phyloP scores from a whole-genome alignment of 2,113 vertebrate species.

The Galemys pyrenaicus region DNA sequence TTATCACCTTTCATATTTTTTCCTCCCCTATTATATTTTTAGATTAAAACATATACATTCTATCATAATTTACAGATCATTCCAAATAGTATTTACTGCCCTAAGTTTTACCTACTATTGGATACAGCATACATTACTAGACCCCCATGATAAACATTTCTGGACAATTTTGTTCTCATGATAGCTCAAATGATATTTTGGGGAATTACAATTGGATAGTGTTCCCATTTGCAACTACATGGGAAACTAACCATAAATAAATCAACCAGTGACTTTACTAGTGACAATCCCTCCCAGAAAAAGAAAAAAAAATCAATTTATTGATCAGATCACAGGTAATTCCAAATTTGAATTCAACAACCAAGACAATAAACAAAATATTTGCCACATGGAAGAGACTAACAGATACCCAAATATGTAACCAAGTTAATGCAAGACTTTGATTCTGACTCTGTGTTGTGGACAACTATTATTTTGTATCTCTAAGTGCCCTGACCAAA shows the following conservation, averaged over 20 bases:
- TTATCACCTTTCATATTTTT: neutral
- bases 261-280: neutral
- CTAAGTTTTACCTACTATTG: neutral
- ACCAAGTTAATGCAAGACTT: neutral
- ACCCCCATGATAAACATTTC: neutral
- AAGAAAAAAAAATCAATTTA: neutral
- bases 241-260: neutral
- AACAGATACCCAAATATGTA: neutral
- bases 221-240: neutral
- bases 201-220: neutral
- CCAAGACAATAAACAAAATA: neutral
- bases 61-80: neutral
- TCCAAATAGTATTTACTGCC: neutral
- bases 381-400: neutral
- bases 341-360: neutral
- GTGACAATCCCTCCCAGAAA: neutral
- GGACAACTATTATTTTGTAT: neutral
- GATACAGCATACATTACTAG: neutral
- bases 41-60: neutral
- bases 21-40: neutral
- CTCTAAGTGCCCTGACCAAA: accelerated
- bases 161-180: neutral
- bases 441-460: neutral
- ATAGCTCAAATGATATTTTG: neutral
- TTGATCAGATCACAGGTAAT: neutral